Evolutionary conservation across 2,113 vertebrate genomes (phyloP), one percentile per base, ranked within the genome.

Genomic region (Vombatus ursinus): DNA sequence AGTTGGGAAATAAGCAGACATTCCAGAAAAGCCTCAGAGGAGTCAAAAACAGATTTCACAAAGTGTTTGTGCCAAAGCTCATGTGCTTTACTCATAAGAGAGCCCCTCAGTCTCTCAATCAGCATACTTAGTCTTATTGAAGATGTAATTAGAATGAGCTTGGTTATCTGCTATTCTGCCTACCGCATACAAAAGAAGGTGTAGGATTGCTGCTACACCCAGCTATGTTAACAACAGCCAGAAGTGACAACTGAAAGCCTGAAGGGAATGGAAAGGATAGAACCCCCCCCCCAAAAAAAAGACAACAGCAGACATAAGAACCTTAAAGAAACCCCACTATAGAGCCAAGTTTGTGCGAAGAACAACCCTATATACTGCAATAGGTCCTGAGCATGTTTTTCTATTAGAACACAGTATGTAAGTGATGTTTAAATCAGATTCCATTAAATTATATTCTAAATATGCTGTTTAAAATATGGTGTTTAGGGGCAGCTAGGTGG

Each of bases 181-280:
- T 97, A 97, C 97, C 97, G 54, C 95, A 95, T 96, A 53, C 93
- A 90, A 97, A 95, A 96, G 97, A 95, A 96, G 96, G 95, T 96
- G 97, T 47, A n/a, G 12, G 31, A 77, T 77, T 77, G 37, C 14
- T 77, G 93, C 96, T 96, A 97, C 93, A 97, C 93, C 68, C 97
- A 97, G 95, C 48, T 95, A 94, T 50, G 93, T 90, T 94, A 92
- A 97, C 95, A 97, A 95, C 95, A 97, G 94, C 93, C 94, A 95
- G 94, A 95, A 91, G 26, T 97, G 98, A 97, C 97, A 98, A 89
- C 92, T 97, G 96, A 97, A 96, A 97, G 96, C 94, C 97, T 95
- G 97, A 98, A 96, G 97, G 90, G 90, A 95, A 90, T 52, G 93
- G 91, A 97, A 84, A 68, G 92, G 89, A 94, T 90, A 97, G 92